Conservation (phyloP, 2,888 invertebrate genomes). For the Lycia hirtaria region DNA sequence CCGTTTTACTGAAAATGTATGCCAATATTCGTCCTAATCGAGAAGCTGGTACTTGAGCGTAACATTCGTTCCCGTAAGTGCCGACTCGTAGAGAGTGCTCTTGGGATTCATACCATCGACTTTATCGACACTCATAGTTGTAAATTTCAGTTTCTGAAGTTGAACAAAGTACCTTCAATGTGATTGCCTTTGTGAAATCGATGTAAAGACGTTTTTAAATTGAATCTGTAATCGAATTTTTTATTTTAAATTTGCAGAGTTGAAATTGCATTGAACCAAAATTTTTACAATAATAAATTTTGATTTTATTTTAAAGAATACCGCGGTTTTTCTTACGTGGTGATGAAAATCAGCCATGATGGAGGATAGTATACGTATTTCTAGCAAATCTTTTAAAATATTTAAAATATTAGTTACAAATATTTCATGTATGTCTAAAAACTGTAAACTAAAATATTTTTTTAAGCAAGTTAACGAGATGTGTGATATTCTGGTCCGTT, state of each 20-base stretch:
- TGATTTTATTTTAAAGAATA: too few relatives aligned
- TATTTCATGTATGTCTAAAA: too few relatives aligned
- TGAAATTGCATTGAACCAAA: background rate
- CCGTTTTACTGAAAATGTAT: conserved; percentile 20
- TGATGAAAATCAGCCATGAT: too few relatives aligned
- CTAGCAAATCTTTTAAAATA: too few relatives aligned
- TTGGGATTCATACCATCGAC: conserved; percentile 59
- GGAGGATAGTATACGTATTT: too few relatives aligned
- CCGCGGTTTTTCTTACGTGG: too few relatives aligned
- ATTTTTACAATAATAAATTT: background rate
- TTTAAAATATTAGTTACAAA: too few relatives aligned
- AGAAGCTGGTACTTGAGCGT: conserved; percentile 48
- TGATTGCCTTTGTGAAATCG: conserved; percentile 37
- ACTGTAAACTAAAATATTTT: too few relatives aligned
- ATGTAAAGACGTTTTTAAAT: background rate
- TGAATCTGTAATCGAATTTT: conserved; percentile 8
- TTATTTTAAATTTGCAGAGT: background rate
- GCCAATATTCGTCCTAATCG: conserved; percentile 48
- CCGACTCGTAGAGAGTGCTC: conserved; percentile 47
- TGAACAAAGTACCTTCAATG: conserved; percentile 35
- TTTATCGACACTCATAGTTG: conserved; percentile 57
- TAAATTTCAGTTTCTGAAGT: conserved; percentile 55
- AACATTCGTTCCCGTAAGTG: conserved; percentile 61
- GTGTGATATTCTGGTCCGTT: too few relatives aligned
- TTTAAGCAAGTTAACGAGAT: too few relatives aligned